Evolutionary conservation across 2,888 invertebrate genomes (phyloP).

Genomic region (Camponotus fellah): DNA sequence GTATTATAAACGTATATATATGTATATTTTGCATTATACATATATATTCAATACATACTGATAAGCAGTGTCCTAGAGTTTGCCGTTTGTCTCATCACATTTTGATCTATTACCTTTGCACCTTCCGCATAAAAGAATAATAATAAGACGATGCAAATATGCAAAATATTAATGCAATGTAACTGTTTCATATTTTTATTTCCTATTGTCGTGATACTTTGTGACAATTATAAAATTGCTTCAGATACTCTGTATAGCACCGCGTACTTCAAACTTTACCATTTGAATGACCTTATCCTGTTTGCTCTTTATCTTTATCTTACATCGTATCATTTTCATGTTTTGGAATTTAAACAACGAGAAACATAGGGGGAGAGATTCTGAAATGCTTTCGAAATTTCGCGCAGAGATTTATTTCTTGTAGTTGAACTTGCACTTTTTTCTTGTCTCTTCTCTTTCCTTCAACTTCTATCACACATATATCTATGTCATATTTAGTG

Average conservation of each 20-base stretch:
- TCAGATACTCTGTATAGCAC: not conserved
- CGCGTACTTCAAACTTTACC: not conserved
- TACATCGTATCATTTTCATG: not conserved
- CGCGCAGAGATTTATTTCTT: not conserved
- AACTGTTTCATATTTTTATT: constrained; percentile 4
- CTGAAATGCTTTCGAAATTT: not conserved
- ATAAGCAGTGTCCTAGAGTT: no score
- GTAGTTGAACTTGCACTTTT: not conserved
- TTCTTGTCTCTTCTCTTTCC: not conserved
- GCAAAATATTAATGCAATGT: not conserved
- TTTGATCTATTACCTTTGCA: not conserved
- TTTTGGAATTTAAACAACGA: no score
- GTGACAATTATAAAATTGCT: not conserved
- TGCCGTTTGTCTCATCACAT: not conserved
- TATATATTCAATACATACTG: not conserved
- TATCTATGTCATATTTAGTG: not conserved
- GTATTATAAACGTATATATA: no score
- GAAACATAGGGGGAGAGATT: not conserved
- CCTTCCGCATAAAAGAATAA: not conserved
- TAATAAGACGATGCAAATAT: not conserved
- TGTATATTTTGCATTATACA: not conserved
- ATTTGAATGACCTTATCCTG: not conserved
- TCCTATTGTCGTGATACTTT: not conserved
- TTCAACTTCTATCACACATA: not conserved
- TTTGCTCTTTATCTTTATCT: no score